phyloP scores from a whole-genome alignment of 53 echinoderm and acorn worm genomes.

The Glandiceps talaboti region DNA sequence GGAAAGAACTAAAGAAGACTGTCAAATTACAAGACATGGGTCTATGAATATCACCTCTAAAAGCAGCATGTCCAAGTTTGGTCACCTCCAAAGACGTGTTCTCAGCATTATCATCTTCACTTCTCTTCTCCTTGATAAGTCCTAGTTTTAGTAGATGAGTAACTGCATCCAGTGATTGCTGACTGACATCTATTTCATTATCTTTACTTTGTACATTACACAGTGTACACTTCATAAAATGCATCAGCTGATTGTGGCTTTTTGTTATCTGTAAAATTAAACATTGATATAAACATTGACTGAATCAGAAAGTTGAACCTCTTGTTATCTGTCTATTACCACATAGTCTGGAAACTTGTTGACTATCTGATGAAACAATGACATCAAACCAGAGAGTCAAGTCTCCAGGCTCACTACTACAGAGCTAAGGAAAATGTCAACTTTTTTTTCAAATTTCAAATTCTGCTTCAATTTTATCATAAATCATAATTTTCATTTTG shows the following conservation, averaged over 20 bases:
- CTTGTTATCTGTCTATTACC: no score
- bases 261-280: conserved; percentile 32
- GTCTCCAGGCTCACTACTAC: no score
- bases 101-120: neutral
- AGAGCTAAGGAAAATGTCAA: no score
- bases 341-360: no score
- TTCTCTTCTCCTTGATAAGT: conserved; percentile 30
- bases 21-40: no score
- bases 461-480: no score
- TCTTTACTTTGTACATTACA: conserved; percentile 55
- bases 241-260: conserved; percentile 19
- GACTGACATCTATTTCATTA: conserved; percentile 25
- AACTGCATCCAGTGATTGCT: conserved; percentile 30
- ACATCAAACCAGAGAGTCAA: no score
- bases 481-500: no score
- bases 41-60: no score
- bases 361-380: no score
- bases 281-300: neutral
- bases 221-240: conserved; percentile 68
- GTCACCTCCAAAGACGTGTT: conserved; percentile 32
- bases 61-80: conserved; percentile 59
- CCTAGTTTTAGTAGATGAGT: conserved; percentile 37
- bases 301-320: neutral
- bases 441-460: no score
- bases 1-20: no score